Base-by-base conservation (phyloP, 2,797 vertebrate species). In the Poeciliopsis turneri region DNA sequence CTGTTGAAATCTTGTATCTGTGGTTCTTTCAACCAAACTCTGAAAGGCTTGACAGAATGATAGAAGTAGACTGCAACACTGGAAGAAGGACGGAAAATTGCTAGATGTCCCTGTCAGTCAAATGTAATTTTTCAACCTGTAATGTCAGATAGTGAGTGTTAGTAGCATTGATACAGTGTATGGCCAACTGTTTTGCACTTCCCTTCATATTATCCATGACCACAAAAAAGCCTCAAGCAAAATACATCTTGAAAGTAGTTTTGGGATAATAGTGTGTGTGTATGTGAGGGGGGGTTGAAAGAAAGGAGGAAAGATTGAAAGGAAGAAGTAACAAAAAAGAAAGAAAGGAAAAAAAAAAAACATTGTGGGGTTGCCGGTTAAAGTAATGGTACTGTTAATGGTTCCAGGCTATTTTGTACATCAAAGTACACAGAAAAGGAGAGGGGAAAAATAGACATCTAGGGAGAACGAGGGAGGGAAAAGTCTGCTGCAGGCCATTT, bases 381-480 rank as follows among this genome's bases (percentile, higher is more conserved):
- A 92, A 91, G 92, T 92, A 92, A 94, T 94, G 92, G 91, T 81
- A 85, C 89, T 93, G 91, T 93, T 94, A 94, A 94, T 95, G 93
- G 91, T 93, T 93, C 82, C 89, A 82, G 92, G 93, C 92, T 94
- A 92, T 94, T 94, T 94, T 92, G 92, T 93, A 94, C 93, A 95
- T 93, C 93, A 94, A 94, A 93, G 92, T 92, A 92, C 85, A 93
- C 86, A 94, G 89, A 88, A 89, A 89, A 88, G 78, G 86, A 89
- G 85, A 86, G 82, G 84, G 84, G 84, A 64, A 75, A 80, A 64
- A 75, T 33, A 75, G 79, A 73, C 84, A 71, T 57, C 53, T 75
- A 69, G 72, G 77, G 80, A 72, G 77, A 71, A 74, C 69, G 83
- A 83, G 59, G 77, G 66, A 77, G 89, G 82, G 86, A 77, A 75